Conservation (phyloP, 1,140 invertebrate species). For the Penaeus indicus region DNA sequence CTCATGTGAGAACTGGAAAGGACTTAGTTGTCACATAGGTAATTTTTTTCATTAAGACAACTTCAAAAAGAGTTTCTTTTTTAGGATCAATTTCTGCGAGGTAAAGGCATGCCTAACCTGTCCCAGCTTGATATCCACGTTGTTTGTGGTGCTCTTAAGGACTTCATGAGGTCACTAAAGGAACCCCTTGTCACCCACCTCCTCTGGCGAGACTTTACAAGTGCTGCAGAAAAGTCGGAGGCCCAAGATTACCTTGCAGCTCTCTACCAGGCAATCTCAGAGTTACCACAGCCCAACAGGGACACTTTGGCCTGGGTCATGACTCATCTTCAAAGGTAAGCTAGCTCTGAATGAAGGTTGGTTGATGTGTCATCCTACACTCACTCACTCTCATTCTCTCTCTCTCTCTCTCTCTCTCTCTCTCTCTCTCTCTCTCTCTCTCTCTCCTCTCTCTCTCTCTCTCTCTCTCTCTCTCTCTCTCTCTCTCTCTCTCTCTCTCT, state of each 20-base stretch:
- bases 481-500: too few relatives aligned
- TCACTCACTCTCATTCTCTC: too few relatives aligned
- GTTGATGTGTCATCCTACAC: too few relatives aligned
- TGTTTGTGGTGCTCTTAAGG: conserved; percentile 87
- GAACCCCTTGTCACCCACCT: conserved; percentile 86
- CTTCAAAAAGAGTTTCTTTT: conserved; percentile 40
- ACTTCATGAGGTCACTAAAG: conserved; percentile 84
- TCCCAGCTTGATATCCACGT: conserved; percentile 81
- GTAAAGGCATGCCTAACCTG: conserved; percentile 81
- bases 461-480: too few relatives aligned
- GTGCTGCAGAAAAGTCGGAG: conserved; percentile 73
- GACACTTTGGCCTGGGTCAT: conserved; percentile 90
- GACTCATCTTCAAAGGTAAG: conserved; percentile 83
- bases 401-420: too few relatives aligned
- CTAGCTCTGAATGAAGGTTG: neutral
- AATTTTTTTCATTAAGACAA: too few relatives aligned
- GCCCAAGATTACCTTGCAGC: conserved; percentile 74
- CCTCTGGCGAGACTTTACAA: conserved; percentile 83
- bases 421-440: too few relatives aligned
- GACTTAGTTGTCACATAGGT: too few relatives aligned
- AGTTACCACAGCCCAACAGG: conserved; percentile 86
- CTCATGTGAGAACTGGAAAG: too few relatives aligned
- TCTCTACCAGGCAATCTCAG: conserved; percentile 79
- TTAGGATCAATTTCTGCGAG: conserved; percentile 81
- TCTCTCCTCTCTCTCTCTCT: too few relatives aligned